phyloP scores from a whole-genome alignment of 1,140 invertebrate genomes.

The Trachymyrmex septentrionalis region DNA sequence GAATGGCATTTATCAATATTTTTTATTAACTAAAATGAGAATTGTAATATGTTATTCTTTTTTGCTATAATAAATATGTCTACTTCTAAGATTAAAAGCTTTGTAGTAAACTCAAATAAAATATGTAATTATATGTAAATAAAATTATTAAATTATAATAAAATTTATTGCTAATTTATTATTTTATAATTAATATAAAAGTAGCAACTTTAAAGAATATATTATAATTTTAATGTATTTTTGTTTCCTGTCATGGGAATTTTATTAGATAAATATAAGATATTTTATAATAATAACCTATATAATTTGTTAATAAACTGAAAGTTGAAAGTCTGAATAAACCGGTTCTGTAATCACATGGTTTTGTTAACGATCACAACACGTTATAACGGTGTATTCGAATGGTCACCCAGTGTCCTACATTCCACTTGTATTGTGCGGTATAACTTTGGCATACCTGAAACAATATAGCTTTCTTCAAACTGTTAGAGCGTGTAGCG shows the following conservation, averaged over 20 bases:
- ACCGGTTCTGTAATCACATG: constrained; percentile 60
- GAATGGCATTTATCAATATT: neutral
- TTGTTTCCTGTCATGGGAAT: neutral
- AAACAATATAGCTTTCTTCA: constrained; percentile 62
- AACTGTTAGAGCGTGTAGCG: neutral
- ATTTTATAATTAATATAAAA: constrained; percentile 15
- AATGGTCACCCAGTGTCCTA: constrained; percentile 84
- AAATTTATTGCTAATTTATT: neutral
- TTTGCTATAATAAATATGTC: neutral
- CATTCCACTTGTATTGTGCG: constrained; percentile 74
- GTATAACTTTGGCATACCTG: constrained; percentile 3
- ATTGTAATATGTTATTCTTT: neutral
- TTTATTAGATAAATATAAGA: neutral
- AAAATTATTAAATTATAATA: neutral
- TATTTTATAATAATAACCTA: neutral
- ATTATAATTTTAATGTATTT: neutral
- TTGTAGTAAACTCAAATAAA: neutral
- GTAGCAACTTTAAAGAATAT: neutral
- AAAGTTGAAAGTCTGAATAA: constrained; percentile 64
- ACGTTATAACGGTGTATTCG: constrained; percentile 85
- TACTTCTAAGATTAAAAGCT: neutral
- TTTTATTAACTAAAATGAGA: neutral
- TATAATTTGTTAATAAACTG: constrained; percentile 41
- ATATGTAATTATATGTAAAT: neutral
- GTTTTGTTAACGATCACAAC: constrained; percentile 72